Evolutionary conservation across 1,140 invertebrate genomes (phyloP), one percentile per base, ranked within the genome.

Genomic region (Habropoda laboriosa): DNA sequence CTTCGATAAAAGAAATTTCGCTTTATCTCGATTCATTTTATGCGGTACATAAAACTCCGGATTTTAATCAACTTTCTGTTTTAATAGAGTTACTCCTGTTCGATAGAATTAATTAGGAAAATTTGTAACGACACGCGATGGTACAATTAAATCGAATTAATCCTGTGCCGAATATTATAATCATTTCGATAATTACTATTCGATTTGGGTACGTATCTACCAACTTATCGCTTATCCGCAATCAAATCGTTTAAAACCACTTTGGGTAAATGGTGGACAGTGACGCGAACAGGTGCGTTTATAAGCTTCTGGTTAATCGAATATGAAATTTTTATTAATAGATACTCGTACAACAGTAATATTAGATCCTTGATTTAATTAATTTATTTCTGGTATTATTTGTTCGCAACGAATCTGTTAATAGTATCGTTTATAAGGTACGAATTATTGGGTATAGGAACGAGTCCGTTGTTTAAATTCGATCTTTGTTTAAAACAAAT

Each of bases 101-200:
- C 12, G 30, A 1, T 32, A n/a, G 21, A 16, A 32, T 42, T n/a
- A 57, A 71, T 71, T 71, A 71, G 1, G n/a, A 6, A 24, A 67
- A 67, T 67, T n/a, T 51, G 6, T 3, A 24, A 21, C 40, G 7
- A 12, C 16, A 8, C 66, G 7, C 32, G 10, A 0, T 3, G 18
- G 6, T 18, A 18, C 38, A n/a, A 57, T 68, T 51, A 51, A 42
- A 71, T 57, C 27, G 16, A 71, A 71, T 42, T 40, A 42, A 57
- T 71, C 38, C 51, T 24, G 7, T 27, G 7, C 18, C 40, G n/a
- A 40, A 55, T 57, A 18, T 42, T 42, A 42, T 57, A 42, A 57
- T 16, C 27, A 18, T 42, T 40, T 40, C 10, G 18, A n/a, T n/a
- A n/a, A n/a, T 27, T n/a, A 21, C 8, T 13, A 12, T 10, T 40